A percentile compares a stretch with the other conserved stretches of the same genome.
phyloP scores from a whole-genome alignment of 2,113 vertebrate genomes.

The Cheirogaleus medius region DNA sequence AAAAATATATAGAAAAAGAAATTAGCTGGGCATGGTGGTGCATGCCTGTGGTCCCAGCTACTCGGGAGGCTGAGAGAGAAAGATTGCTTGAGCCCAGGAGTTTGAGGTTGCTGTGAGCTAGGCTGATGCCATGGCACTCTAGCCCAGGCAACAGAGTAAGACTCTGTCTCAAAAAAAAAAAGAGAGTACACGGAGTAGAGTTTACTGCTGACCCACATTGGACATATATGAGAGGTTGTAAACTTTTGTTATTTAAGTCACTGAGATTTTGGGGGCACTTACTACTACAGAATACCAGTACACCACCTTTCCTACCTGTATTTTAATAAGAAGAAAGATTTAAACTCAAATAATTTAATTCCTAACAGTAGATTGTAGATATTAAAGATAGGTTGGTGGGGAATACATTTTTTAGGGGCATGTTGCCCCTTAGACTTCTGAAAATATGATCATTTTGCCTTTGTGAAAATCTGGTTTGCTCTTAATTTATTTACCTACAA shows the following conservation, averaged over 20 bases:
- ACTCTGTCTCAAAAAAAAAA: no score
- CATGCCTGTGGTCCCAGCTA: no score
- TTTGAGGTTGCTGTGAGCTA: no score
- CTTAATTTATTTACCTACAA: not conserved
- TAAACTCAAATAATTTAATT: not conserved
- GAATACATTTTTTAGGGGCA: not conserved
- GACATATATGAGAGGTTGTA: not conserved
- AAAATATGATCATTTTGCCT: not conserved
- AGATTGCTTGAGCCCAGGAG: no score
- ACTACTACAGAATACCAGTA: not conserved
- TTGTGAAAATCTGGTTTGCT: not conserved
- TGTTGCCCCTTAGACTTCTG: not conserved
- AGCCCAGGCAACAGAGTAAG: no score
- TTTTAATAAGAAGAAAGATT: not conserved
- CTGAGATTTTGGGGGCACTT: not conserved
- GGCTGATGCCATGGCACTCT: no score
- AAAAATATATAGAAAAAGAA: no score
- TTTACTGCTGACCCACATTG: not conserved
- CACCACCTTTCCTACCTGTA: not conserved
- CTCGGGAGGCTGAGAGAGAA: no score
- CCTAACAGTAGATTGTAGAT: no score
- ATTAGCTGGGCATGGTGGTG: no score
- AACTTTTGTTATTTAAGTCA: not conserved
- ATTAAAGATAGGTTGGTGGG: not conserved
- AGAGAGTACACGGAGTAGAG: not conserved